Evolutionary conservation across 1,140 invertebrate genomes (phyloP).

Genomic region (Cepaea nemoralis): DNA sequence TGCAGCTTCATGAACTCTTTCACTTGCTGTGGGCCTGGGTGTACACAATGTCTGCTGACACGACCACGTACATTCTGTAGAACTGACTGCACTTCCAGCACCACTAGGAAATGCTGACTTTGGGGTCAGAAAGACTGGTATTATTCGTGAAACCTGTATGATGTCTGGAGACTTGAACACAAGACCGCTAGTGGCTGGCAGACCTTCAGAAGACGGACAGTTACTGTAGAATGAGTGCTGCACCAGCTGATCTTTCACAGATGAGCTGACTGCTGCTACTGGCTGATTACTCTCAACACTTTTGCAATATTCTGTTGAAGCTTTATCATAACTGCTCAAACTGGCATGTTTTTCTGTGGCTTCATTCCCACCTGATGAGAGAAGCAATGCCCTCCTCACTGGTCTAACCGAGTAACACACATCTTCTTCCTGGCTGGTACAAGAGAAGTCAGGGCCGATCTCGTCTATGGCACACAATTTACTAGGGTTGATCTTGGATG

Average conservation of each 20-base stretch:
- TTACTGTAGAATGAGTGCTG: background rate
- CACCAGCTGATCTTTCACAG: background rate
- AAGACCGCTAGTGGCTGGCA: background rate
- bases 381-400: background rate
- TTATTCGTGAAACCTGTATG: background rate
- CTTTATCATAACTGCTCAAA: background rate
- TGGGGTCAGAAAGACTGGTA: too few relatives aligned
- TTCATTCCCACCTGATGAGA: background rate
- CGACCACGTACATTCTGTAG: too few relatives aligned
- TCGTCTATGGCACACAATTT: background rate
- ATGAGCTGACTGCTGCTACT: background rate
- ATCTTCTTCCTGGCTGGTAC: background rate
- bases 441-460: background rate
- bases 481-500: background rate
- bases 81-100: too few relatives aligned
- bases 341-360: background rate
- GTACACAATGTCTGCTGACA: too few relatives aligned
- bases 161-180: background rate
- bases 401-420: background rate
- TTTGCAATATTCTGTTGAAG: background rate
- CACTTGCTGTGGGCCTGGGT: too few relatives aligned
- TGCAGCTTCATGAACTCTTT: too few relatives aligned
- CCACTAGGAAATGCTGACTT: too few relatives aligned
- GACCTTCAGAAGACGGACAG: background rate
- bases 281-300: background rate